Evolutionary conservation across 2,888 invertebrate genomes (phyloP), one percentile per base, ranked within the genome.

Genomic region (Ornithoptera alexandrae): DNA sequence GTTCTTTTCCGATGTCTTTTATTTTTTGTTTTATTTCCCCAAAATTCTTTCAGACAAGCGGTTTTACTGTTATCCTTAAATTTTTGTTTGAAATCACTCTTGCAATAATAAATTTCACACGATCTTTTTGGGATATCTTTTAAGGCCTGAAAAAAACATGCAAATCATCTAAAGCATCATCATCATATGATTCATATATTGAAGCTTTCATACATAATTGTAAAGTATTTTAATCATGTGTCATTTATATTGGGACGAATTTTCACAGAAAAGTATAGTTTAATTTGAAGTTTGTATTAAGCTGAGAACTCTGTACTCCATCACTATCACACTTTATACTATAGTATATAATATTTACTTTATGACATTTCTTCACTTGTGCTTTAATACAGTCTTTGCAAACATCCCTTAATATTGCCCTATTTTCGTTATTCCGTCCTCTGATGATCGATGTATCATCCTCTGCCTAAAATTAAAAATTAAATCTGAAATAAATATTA

Each of bases 311-410:
- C 5, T 30, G 3, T 30, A 30, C 30, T 30, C 30, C 30, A 30
- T 30, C 5, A 30, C 30, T 3, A 30, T 30, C 30, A 30, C 4
- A 30, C 30, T 22, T 22, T 30, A 30, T 30, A 30, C 30, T 4
- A 30, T 30, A 5, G 30, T 30, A 30, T 17, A 18, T 12, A 70
- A 46, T 64, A 70, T 69, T 71, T 64, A 77, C 78, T 68, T 69
- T 76, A 53, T 75, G 81, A 75, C 89, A 90, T 75, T 86, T 89
- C 60, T 75, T 82, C 1, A 88, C 56, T 1, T 86, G 85, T 0
- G 86, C 70, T 74, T 83, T 86, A n/a, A 83, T 62, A 60, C 89
- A 89, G 0, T 85, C 84, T 4, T 84, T 81, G 0, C 84, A 86
- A 30, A 84, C 83, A 62, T 81, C 61, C 20, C 87, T 76, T 0